phyloP scores from a whole-genome alignment of 2,888 invertebrate genomes.

The Axea sp. region DNA sequence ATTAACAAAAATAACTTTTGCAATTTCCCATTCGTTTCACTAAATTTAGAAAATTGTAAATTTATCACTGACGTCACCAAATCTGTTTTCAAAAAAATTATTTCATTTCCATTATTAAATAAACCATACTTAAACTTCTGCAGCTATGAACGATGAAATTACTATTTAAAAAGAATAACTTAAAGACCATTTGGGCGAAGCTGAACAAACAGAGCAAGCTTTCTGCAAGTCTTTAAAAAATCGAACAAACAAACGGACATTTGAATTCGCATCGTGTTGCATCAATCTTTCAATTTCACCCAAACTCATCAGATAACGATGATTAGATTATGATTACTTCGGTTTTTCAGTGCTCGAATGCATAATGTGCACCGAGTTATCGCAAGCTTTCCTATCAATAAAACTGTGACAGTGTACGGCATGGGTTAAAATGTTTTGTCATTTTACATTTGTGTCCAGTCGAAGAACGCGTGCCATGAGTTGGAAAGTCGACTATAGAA shows the following conservation, averaged over 20 bases:
- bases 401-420: slow-evolving; percentile 46
- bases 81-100: too few species aligned
- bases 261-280: background rate
- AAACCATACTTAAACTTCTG: too few species aligned
- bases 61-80: too few species aligned
- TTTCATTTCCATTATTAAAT: too few species aligned
- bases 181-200: too few species aligned
- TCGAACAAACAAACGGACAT: background rate
- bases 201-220: too few species aligned
- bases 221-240: too few species aligned
- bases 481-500: slow-evolving; percentile 57
- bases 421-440: slow-evolving; percentile 48
- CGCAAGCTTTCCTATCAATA: slow-evolving; percentile 41
- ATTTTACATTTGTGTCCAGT: slow-evolving; percentile 42
- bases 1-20: too few species aligned
- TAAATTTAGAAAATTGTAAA: too few species aligned
- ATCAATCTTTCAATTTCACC: slow-evolving; percentile 24
- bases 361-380: slow-evolving; percentile 38
- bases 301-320: slow-evolving; percentile 26
- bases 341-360: slow-evolving; percentile 41
- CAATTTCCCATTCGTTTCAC: too few species aligned
- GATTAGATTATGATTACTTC: slow-evolving; percentile 53
- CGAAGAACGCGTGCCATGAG: slow-evolving; percentile 57
- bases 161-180: too few species aligned
- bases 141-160: too few species aligned